Evolutionary conservation across 1,140 invertebrate species (phyloP), one percentile per base, ranked within the genome.

Genomic region (Drosophila nebulosa): DNA sequence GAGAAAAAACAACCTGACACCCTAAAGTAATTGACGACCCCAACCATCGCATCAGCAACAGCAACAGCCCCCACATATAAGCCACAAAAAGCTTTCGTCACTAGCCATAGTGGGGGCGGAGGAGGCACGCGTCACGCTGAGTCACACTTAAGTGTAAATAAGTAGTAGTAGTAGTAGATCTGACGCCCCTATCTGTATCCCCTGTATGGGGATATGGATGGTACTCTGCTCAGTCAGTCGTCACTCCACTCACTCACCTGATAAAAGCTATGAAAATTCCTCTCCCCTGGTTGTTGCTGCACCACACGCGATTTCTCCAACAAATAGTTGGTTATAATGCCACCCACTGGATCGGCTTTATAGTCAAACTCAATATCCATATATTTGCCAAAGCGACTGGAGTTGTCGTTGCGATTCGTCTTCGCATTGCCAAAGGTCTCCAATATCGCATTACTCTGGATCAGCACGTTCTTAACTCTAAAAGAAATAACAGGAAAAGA

Each of bases 311-410:
- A 98, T 93, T 99, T 99, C 93, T 99, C 98, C 67, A 99, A 93
- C 16, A 99, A 93, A 92, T 99, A 99, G 92, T 99, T 99, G 69
- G 96, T 98, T 70, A 99, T 98, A 88, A 99, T 96, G 9, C 98
- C 98, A 22, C 98, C 98, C 46, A 99, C 95, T 0, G 98, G 98
- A 92, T 99, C 98, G 0, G 98, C 98, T 93, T 99, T 99, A 92
- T 98, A 99, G 92, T 99, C 97, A 92, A 99, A 99, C 93, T 99
- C 97, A 70, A 99, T 99, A 91, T 99, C 98, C 98, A 99, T 99
- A 91, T 99, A 99, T 92, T 99, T 99, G 56, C 98, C 98, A 92
- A 99, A 99, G 27, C 98, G 94, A 52, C 97, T 99, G 0, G 97
- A 99, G 92, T 99, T 99, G 91, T 99, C 98, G 92, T 99, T 99